phyloP scores from a whole-genome alignment of 92 coral and sea anemone species.

The Palythoa heliodiscus region DNA sequence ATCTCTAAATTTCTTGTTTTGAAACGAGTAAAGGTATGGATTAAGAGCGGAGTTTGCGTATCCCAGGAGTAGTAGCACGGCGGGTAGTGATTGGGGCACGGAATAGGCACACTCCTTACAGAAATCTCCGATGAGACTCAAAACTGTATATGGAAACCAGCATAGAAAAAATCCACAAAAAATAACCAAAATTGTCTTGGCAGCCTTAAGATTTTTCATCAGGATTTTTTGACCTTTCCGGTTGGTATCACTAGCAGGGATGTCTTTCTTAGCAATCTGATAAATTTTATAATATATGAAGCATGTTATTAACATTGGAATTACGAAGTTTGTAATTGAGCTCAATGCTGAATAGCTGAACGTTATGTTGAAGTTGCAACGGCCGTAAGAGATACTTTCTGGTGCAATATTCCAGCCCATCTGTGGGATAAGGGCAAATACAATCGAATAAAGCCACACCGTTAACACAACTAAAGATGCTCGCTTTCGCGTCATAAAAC shows the following conservation, averaged over 20 bases:
- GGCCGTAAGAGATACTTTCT: constrained; percentile 37
- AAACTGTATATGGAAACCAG: constrained; percentile 58
- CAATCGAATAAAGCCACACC: constrained; percentile 80
- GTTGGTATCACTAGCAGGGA: too few species aligned
- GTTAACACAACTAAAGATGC: constrained; percentile 62
- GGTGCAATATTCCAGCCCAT: constrained; percentile 83
- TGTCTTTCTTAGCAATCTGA: constrained; percentile 39
- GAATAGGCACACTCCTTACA: constrained; percentile 35
- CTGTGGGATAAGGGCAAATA: constrained; percentile 79
- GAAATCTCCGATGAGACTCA: constrained; percentile 50
- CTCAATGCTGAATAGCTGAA: constrained; percentile 73
- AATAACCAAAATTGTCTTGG: constrained; percentile 54
- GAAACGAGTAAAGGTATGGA: constrained; percentile 62
- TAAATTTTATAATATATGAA: constrained; percentile 31
- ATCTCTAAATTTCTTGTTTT: constrained; percentile 51
- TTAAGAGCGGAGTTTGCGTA: constrained; percentile 65
- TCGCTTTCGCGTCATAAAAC: constrained; percentile 78
- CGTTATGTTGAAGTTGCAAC: constrained; percentile 80
- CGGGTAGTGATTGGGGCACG: constrained; percentile 39
- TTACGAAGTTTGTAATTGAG: constrained; percentile 78
- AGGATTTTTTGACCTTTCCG: constrained; percentile 41
- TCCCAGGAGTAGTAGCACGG: constrained; percentile 52
- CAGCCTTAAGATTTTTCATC: constrained; percentile 58
- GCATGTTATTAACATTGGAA: constrained; percentile 72
- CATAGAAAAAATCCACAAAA: constrained; percentile 60